phyloP scores from a whole-genome alignment of 2,888 invertebrate genomes.

The Cynaeus angustus region DNA sequence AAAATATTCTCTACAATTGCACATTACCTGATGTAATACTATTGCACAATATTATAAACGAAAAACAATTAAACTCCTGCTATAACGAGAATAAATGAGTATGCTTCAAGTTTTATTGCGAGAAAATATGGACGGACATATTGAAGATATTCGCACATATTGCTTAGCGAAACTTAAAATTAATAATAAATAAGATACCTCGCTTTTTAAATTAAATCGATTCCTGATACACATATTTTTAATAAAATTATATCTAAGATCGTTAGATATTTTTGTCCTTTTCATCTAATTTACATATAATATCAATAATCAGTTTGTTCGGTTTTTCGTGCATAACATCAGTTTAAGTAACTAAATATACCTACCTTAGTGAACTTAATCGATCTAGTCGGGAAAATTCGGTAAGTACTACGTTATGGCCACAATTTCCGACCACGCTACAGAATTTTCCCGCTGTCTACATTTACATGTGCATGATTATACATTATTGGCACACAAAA shows the following conservation, averaged over 20 bases:
- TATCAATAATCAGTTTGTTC: constrained; percentile 36
- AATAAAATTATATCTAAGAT: too few relatives aligned
- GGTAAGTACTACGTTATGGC: constrained; percentile 50
- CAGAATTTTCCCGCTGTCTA: constrained; percentile 52
- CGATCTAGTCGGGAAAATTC: constrained; percentile 42
- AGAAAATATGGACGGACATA: constrained; percentile 43
- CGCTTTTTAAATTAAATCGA: constrained; percentile 34
- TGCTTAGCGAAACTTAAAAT: constrained; percentile 37
- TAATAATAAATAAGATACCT: constrained; percentile 43
- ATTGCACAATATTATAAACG: constrained; percentile 56
- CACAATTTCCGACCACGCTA: constrained; percentile 12
- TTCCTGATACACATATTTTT: too few relatives aligned
- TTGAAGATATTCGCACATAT: constrained; percentile 31
- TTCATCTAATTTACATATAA: constrained; percentile 5
- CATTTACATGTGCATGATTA: constrained; percentile 49
- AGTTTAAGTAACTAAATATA: constrained; percentile 49
- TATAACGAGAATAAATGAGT: constrained; percentile 37
- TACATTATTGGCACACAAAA: constrained; percentile 62
- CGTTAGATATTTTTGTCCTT: too few relatives aligned
- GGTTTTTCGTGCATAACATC: constrained; percentile 31
- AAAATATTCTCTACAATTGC: constrained; percentile 55
- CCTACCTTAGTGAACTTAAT: constrained; percentile 39
- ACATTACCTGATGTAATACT: constrained; percentile 54
- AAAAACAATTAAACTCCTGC: constrained; percentile 7
- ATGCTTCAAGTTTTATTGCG: constrained; percentile 39